Percentiles rank a stretch among this genome's conserved stretches.
These are phyloP conservation scores for Anguilla rostrata DNA, from an alignment of 2,113 vertebrate genomes.

Conservation along the genomic window DNA sequence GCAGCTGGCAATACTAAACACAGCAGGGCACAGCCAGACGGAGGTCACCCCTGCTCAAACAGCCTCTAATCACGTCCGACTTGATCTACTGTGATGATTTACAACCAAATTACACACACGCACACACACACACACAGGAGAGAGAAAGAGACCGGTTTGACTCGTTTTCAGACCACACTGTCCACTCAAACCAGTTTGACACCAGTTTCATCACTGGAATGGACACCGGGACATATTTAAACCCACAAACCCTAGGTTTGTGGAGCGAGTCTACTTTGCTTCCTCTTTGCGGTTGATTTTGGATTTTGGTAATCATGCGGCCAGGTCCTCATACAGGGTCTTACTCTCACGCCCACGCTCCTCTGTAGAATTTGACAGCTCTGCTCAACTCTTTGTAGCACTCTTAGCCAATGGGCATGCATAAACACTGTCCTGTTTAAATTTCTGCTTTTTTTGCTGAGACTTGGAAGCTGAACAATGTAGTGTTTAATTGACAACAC, in stretches of 20 bases:
- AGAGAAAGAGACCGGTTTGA: not conserved
- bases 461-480: conserved; percentile 4
- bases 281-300: too few species aligned
- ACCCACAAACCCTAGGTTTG: too few species aligned
- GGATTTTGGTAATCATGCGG: too few species aligned
- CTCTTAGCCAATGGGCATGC: not conserved
- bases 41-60: too few species aligned
- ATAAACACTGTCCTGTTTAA: not conserved
- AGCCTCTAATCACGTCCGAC: not conserved
- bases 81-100: not conserved
- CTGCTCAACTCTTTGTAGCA: not conserved
- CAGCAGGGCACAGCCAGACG: too few species aligned
- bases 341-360: too few species aligned
- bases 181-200: not conserved
- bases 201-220: not conserved
- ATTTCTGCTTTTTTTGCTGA: not conserved
- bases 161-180: not conserved
- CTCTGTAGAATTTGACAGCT: too few species aligned
- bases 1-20: conserved; percentile 44
- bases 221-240: too few species aligned
- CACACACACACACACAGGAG: too few species aligned
- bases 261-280: too few species aligned
- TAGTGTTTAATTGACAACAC: conserved; percentile 3
- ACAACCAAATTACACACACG: not conserved
- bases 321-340: too few species aligned